Conservation (phyloP, 2,888 invertebrate species). For the Euphydryas editha region DNA sequence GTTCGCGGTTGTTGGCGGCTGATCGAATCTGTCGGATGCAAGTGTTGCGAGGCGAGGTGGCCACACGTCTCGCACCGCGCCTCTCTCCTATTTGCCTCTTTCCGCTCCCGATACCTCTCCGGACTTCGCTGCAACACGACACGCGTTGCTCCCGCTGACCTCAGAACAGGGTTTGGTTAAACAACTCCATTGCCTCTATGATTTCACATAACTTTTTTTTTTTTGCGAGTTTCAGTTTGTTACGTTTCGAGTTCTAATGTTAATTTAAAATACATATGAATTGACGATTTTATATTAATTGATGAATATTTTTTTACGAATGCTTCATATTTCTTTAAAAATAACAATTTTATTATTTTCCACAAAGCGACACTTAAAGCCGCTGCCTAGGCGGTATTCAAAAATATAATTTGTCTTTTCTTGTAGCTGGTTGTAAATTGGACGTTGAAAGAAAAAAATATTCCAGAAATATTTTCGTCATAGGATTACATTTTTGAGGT, state of each 20-base stretch:
- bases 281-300: no score
- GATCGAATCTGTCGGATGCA: constrained; percentile 66
- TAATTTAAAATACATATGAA: neutral
- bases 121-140: constrained; percentile 26
- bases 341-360: neutral
- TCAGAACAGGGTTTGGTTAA: constrained; percentile 6
- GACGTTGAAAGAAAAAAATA: constrained; percentile 2
- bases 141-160: constrained; percentile 8
- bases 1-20: constrained; percentile 62
- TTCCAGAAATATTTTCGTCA: constrained; percentile 17
- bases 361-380: neutral
- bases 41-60: constrained; percentile 49
- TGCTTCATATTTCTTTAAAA: neutral
- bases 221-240: constrained; percentile 10
- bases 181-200: constrained; percentile 11
- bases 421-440: constrained; percentile 1
- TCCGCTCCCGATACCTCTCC: constrained; percentile 31
- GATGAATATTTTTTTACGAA: neutral
- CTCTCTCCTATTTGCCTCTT: constrained; percentile 38
- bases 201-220: constrained; percentile 19
- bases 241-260: constrained; percentile 15
- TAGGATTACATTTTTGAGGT: constrained; percentile 13
- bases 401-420: neutral
- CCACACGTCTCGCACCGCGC: constrained; percentile 25
- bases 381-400: neutral